Base-by-base conservation (phyloP, 2,888 invertebrate genomes). In the Cabera pusaria region DNA sequence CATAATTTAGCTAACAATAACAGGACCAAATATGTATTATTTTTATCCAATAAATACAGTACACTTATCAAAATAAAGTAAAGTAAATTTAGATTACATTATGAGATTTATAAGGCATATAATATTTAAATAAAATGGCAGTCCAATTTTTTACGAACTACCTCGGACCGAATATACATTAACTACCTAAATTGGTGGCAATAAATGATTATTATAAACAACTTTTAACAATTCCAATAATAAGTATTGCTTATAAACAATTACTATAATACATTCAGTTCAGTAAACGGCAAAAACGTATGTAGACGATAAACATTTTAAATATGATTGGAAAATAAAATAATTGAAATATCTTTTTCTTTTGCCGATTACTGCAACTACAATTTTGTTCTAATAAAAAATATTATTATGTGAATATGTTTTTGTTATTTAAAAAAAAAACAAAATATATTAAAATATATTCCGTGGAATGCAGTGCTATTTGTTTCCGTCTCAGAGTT, bases 381-480 rank as follows among this genome's bases (percentile, higher is more conserved):
- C 39, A 61, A 59, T 65, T 60, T 63, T 59, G 61, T 63, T 59
- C 59, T 64, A 59, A 59, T 57, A 48, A 14, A 14, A 3, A 4
- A 3, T 14, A 35, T 41, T 19, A 10, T 27, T 26, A 35, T 18
- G 19, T 26, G 11, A 29, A 41, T 31, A 9, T 9, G 7, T 21
- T 35, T 11, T 26, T 32, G 21, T 28, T 14, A 28, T 26, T 23
- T 33, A 29, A 40, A 28, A 29, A 35, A 46, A 39, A 29, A 40
- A 28, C 34, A 35, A 46, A 40, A 44, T 41, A 42, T 42, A 44
- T 57, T 51, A 60, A 67, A 68, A 72, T 71, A 71, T 75, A 66
- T 67, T 66, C 62, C 67, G 74, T 76, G 84, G 82, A 82, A 82
- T 84, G 81, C 72, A 70, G 74, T 69, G 65, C 65, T 58, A 52